phyloP scores from a whole-genome alignment of 1,140 invertebrate genomes.

The Bombus turneri region DNA sequence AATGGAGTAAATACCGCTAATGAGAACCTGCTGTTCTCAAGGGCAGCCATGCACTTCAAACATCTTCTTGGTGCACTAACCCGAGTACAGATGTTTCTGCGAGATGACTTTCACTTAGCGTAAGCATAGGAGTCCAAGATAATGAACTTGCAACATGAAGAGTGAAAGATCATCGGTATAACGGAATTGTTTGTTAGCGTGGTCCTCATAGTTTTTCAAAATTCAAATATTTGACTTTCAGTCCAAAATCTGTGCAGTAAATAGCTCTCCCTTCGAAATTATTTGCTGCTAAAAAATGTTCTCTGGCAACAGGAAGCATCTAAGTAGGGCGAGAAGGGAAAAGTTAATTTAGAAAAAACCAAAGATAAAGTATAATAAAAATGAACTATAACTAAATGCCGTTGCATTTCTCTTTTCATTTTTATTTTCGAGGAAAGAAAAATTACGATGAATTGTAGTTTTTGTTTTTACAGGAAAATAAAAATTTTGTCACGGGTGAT shows the following conservation, averaged over 20 bases:
- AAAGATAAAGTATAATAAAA: no score
- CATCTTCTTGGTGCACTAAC: conserved; percentile 46
- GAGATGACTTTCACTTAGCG: conserved; percentile 46
- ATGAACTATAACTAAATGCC: no score
- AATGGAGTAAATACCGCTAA: conserved; percentile 55
- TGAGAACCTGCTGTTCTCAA: conserved; percentile 40
- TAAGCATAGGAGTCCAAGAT: conserved; percentile 38
- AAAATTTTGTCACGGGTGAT: not conserved
- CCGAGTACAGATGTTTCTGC: conserved; percentile 48
- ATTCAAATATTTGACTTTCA: not conserved
- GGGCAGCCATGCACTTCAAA: conserved; percentile 32
- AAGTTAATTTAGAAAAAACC: no score
- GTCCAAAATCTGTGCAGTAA: not conserved
- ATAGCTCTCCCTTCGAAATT: no score
- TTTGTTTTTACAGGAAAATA: not conserved
- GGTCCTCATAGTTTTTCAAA: not conserved
- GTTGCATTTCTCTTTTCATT: no score
- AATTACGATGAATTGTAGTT: no score
- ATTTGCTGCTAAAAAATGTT: no score
- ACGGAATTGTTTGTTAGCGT: not conserved
- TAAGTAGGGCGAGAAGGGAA: no score
- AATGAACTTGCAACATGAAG: conserved; percentile 22
- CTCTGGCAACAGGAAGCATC: no score
- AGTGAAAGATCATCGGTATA: not conserved
- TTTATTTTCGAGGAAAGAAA: no score